These are phyloP conservation scores for Prosopocoilus inquinatus DNA, from an alignment of 2,888 invertebrate species.

Conservation along the genomic window DNA sequence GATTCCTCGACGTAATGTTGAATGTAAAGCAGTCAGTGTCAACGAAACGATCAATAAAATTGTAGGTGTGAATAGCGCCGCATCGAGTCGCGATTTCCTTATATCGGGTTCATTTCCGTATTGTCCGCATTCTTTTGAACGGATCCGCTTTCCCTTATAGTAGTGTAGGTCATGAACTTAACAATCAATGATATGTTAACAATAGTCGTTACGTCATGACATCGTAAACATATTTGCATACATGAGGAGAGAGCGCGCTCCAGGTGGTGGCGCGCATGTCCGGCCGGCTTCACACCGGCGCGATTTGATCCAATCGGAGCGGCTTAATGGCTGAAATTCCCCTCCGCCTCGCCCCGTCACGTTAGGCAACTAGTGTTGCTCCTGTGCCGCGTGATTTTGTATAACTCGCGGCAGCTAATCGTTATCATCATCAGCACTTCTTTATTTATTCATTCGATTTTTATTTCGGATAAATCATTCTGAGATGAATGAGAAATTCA, in stretches of 20 bases:
- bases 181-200: conserved; percentile 52
- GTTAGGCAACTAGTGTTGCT: conserved; percentile 37
- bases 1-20: no score
- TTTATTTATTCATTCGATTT: no score
- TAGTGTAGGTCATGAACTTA: conserved; percentile 49
- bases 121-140: conserved; percentile 33
- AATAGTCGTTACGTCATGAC: conserved; percentile 49
- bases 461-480: no score
- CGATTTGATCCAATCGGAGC: conserved; percentile 39
- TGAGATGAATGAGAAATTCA: no score
- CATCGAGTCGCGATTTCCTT: conserved; percentile 29
- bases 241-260: conserved; percentile 28
- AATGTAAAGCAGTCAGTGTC: no score
- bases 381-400: conserved; percentile 14
- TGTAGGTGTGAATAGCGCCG: conserved; percentile 28
- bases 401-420: conserved; percentile 23
- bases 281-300: conserved; percentile 35
- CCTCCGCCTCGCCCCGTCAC: conserved; percentile 27
- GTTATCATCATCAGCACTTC: conserved; percentile 7
- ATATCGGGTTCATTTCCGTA: conserved; percentile 32
- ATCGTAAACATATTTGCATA: conserved; percentile 51
- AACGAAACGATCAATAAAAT: conserved; percentile 27
- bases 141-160: conserved; percentile 52
- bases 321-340: conserved; percentile 43
- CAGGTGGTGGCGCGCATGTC: conserved; percentile 21